phyloP scores from a whole-genome alignment of 2,888 invertebrate species.

The Syritta pipiens region DNA sequence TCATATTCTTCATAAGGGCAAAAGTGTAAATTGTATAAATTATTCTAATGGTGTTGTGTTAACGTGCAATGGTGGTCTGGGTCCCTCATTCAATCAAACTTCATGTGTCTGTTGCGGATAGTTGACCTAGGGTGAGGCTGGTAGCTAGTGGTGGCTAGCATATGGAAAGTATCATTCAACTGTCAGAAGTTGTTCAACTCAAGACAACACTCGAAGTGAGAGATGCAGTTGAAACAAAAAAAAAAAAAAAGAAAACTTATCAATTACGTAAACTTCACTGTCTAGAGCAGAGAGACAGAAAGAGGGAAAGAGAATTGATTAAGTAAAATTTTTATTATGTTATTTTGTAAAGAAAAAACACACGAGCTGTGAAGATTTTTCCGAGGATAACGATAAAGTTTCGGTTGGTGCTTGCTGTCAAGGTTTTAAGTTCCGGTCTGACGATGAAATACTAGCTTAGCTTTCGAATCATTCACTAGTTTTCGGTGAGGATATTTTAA shows the following conservation, averaged over 20 bases:
- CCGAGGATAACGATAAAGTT: no score
- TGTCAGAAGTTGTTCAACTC: constrained; percentile 49
- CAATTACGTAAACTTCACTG: no score
- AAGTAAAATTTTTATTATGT: no score
- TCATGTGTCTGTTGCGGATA: constrained; percentile 7
- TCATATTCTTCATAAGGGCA: constrained; percentile 7
- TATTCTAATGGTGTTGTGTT: constrained; percentile 28
- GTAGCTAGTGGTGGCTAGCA: constrained; percentile 44
- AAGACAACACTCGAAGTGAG: constrained; percentile 11
- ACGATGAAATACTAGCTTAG: no score
- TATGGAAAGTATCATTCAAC: constrained; percentile 41
- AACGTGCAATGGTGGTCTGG: constrained; percentile 3
- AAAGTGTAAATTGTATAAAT: constrained; percentile 19
- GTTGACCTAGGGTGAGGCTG: constrained; percentile 67
- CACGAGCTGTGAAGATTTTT: no score
- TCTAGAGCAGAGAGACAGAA: no score
- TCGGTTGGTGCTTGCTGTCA: no score
- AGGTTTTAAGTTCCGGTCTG: no score
- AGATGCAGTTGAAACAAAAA: neutral
- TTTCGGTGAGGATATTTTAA: no score
- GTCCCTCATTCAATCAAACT: constrained; percentile 10
- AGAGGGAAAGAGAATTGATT: no score
- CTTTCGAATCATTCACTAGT: no score
- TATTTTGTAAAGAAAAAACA: no score
- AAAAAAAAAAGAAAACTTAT: neutral